phyloP scores from a whole-genome alignment of 1,140 invertebrate genomes.

The Episyrphus balteatus region DNA sequence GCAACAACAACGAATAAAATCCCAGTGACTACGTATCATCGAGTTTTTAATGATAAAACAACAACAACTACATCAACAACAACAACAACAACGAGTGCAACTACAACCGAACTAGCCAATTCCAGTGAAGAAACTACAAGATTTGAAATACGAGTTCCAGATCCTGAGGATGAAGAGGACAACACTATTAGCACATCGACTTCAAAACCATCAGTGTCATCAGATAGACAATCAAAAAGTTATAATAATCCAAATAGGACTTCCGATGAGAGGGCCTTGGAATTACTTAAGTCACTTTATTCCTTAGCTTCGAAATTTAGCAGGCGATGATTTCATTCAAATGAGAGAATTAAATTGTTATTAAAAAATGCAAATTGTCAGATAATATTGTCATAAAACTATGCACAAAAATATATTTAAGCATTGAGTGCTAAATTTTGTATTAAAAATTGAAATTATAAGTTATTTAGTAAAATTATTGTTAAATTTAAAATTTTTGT shows the following conservation, averaged over 20 bases:
- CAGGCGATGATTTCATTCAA: conserved; percentile 21
- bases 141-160: conserved; percentile 31
- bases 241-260: conserved; percentile 5
- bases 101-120: conserved; percentile 5
- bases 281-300: conserved; percentile 69
- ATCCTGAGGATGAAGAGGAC: conserved; percentile 17
- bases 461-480: too few species aligned
- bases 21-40: conserved; percentile 21
- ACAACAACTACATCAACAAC: conserved; percentile 17
- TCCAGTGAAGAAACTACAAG: conserved; percentile 30
- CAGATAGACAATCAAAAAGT: conserved; percentile 1
- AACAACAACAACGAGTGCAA: conserved; percentile 10
- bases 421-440: too few species aligned
- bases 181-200: neutral
- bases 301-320: conserved; percentile 62
- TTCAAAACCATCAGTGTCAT: neutral
- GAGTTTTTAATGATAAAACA: conserved; percentile 8
- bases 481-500: too few species aligned
- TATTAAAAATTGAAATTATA: too few species aligned
- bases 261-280: conserved; percentile 64
- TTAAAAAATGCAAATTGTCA: too few species aligned
- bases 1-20: conserved; percentile 15
- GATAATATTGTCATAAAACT: too few species aligned
- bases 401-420: too few species aligned
- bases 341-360: too few species aligned